phyloP scores from a whole-genome alignment of 2,888 invertebrate genomes.

The Tenthredo amoena region DNA sequence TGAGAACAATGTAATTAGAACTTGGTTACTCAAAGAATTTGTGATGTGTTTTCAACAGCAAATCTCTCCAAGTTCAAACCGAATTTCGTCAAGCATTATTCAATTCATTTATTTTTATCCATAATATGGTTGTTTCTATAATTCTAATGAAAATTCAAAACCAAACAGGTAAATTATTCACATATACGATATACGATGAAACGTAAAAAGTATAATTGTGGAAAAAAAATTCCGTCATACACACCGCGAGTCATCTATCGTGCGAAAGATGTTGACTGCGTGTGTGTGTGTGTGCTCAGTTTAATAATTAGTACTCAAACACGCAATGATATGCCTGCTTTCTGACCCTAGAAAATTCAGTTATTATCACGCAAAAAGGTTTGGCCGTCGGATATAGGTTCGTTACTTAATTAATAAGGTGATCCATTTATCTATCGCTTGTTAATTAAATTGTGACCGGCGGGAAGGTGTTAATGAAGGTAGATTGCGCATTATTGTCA shows the following conservation, averaged over 20 bases:
- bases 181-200: not conserved
- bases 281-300: not conserved
- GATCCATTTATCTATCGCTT: slow-evolving; percentile 48
- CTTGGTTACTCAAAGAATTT: not conserved
- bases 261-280: not conserved
- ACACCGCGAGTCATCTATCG: not conserved
- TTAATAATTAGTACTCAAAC: slow-evolving; percentile 22
- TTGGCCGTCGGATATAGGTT: not conserved
- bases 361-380: slow-evolving; percentile 43
- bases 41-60: not conserved
- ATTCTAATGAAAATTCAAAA: not conserved
- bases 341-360: slow-evolving; percentile 5
- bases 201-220: not conserved
- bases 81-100: not conserved
- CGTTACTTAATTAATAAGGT: slow-evolving; percentile 31
- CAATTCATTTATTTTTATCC: not conserved
- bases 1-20: slow-evolving; percentile 16
- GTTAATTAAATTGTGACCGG: slow-evolving; percentile 46
- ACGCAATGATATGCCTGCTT: slow-evolving; percentile 33
- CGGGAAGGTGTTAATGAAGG: slow-evolving; percentile 32
- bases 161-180: not conserved
- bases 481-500: slow-evolving; percentile 3
- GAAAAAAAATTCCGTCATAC: not conserved
- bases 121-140: not conserved
- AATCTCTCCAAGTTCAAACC: not conserved